phyloP scores from a whole-genome alignment of 2,113 vertebrate genomes.

The Montifringilla adamsi region DNA sequence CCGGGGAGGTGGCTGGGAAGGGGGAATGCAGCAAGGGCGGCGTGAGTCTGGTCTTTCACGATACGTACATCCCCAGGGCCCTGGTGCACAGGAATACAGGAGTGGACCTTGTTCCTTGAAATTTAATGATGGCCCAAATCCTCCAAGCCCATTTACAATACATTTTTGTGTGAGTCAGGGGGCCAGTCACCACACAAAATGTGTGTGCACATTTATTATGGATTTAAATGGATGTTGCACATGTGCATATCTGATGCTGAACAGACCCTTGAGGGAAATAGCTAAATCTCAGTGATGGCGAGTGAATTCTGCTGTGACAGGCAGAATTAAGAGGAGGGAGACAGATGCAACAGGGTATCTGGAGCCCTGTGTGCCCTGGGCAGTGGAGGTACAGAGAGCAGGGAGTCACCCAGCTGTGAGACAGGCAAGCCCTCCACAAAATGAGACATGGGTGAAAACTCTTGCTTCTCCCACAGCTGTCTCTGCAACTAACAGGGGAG shows the following conservation, averaged over 20 bases:
- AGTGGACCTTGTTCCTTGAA: background rate
- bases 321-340: background rate
- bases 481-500: background rate
- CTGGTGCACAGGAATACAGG: background rate
- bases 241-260: slow-evolving; percentile 15
- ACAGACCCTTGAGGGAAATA: background rate
- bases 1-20: background rate
- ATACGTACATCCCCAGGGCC: background rate
- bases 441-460: background rate
- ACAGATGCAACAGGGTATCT: rapidly evolving
- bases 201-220: background rate
- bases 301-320: background rate
- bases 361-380: background rate
- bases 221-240: slow-evolving; percentile 42
- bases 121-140: background rate
- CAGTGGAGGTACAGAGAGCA: background rate
- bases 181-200: background rate
- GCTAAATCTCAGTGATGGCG: rapidly evolving
- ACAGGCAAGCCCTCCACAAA: background rate
- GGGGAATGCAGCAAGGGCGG: background rate
- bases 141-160: slow-evolving; percentile 31
- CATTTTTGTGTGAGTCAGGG: background rate
- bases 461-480: background rate
- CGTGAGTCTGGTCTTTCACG: background rate
- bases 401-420: background rate